phyloP scores from a whole-genome alignment of 2,113 vertebrate species.

The Lates calcarifer region DNA sequence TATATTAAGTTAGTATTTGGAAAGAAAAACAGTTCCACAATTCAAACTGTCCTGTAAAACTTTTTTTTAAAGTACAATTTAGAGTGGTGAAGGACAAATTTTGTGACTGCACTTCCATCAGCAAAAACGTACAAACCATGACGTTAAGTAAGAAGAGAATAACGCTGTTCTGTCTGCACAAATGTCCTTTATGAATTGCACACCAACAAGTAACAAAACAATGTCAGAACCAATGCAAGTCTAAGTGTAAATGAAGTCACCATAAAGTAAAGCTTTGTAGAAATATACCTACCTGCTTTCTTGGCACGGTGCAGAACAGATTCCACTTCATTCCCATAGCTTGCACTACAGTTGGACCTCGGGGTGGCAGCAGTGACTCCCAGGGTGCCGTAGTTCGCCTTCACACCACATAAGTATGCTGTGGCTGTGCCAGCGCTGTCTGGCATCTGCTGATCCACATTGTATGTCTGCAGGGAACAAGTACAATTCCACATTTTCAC shows the following conservation, averaged over 20 bases:
- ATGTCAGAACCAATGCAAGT: not conserved
- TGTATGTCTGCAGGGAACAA: conserved; percentile 81
- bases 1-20: not conserved
- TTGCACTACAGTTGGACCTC: conserved; percentile 68
- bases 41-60: not conserved
- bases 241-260: not conserved
- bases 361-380: conserved; percentile 81
- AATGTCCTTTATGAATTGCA: not conserved
- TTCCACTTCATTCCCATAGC: conserved; percentile 81
- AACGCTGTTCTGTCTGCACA: not conserved
- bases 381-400: conserved; percentile 87
- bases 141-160: not conserved
- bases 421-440: conserved; percentile 88
- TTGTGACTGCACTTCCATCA: not conserved
- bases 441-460: conserved; percentile 87
- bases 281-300: conserved; percentile 75
- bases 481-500: not conserved
- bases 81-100: not conserved
- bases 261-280: not conserved
- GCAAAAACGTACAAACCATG: not conserved
- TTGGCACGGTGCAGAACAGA: conserved; percentile 85
- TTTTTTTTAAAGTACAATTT: not conserved
- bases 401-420: conserved; percentile 87
- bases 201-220: not conserved
- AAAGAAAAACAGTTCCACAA: not conserved